These are phyloP conservation scores for Zygaena filipendulae DNA, from an alignment of 2,888 invertebrate genomes.

Conservation along the genomic window DNA sequence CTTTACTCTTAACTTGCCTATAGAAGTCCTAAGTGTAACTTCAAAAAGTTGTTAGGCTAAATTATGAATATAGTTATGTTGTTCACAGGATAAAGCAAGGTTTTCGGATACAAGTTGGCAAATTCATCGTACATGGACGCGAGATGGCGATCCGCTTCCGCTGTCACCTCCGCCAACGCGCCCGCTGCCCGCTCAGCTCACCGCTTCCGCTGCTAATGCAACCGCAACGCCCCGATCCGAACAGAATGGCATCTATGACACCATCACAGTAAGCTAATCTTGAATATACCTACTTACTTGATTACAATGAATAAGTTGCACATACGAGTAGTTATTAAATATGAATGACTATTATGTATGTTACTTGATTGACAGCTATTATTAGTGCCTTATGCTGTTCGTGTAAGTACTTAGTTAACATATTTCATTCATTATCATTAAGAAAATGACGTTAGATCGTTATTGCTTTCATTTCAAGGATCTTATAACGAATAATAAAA, in stretches of 20 bases:
- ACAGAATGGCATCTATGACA: slow-evolving; percentile 60
- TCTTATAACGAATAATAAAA: too few relatives aligned
- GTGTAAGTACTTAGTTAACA: too few relatives aligned
- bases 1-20: background rate
- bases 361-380: too few relatives aligned
- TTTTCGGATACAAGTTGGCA: slow-evolving; percentile 81
- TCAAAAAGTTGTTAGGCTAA: too few relatives aligned
- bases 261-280: slow-evolving; percentile 56
- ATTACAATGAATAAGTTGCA: too few relatives aligned
- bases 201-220: slow-evolving; percentile 20
- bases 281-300: slow-evolving; percentile 12
- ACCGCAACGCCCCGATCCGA: slow-evolving; percentile 31
- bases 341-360: too few relatives aligned
- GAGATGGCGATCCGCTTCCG: slow-evolving; percentile 54
- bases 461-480: too few relatives aligned
- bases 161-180: slow-evolving; percentile 43
- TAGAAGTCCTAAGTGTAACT: too few relatives aligned
- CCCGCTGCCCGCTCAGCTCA: slow-evolving; percentile 27
- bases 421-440: too few relatives aligned
- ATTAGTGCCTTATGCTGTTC: too few relatives aligned
- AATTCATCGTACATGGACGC: slow-evolving; percentile 75
- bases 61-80: background rate
- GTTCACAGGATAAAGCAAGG: slow-evolving; percentile 70
- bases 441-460: too few relatives aligned
- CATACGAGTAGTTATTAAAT: too few relatives aligned